Evolutionary conservation across 2,888 invertebrate species (phyloP), one percentile per base, ranked within the genome.

Genomic region (Drosophila algonquin): DNA sequence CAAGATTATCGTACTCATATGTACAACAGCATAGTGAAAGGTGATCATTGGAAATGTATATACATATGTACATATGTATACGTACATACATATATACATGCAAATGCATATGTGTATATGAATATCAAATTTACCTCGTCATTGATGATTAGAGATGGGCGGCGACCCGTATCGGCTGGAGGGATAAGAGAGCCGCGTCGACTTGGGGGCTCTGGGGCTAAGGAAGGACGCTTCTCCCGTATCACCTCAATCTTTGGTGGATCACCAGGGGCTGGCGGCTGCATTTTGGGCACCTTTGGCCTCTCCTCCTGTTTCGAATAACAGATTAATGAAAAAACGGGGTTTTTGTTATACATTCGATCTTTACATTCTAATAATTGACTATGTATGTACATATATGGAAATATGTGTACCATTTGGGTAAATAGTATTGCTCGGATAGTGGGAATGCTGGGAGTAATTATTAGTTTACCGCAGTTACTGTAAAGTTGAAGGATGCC

Each of bases 61-160:
- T 16, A 6, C 18, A 18, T 18, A n/a, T 40, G 18, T 30, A 16
- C 14, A n/a, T 18, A n/a, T 14, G 3, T 3, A 24, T 21, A 44
- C n/a, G 16, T 40, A 44, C 4, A 24, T 12, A 21, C 21, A 21
- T 21, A 21, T 16, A 7, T 40, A 18, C n/a, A 30, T 30, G 14
- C 14, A n/a, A n/a, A n/a, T 14, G 3, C 5, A 24, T 21, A 44
- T 21, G 16, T 40, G 30, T 7, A 24, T 12, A 2, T 6, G 12
- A 18, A 51, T 8, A n/a, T 9, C 5, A 40, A 40, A 40, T 94
- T 93, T 96, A 98, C 98, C 97, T 98, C 98, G 93, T 98, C 98
- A 91, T 97, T 97, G 91, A 98, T 97, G 90, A 98, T 96, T 84
- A 98, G 94, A 87, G 97, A 97, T 81, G 98, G 97, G 86, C 98